Evolutionary conservation across 2,797 vertebrate species (phyloP).

Genomic region (Telmatherina bonti): DNA sequence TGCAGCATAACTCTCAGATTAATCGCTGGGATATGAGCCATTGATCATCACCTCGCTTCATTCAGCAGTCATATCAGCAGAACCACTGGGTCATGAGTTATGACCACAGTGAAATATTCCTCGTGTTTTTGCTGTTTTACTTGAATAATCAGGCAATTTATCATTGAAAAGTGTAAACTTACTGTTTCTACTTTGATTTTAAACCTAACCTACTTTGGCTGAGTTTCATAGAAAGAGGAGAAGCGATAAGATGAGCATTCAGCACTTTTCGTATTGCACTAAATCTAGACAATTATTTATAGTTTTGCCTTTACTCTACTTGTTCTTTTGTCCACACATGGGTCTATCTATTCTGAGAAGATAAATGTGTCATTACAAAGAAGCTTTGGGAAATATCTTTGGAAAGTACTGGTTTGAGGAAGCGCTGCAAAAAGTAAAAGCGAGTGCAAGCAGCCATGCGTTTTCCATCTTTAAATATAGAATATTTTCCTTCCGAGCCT

Average conservation of each 20-base stretch:
- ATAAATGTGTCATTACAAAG: slow-evolving; percentile 33
- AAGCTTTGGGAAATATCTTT: slow-evolving; percentile 32
- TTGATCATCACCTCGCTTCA: slow-evolving; percentile 34
- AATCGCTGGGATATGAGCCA: slow-evolving; percentile 37
- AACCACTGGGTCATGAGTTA: slow-evolving; percentile 29
- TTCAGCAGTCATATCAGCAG: slow-evolving; percentile 33
- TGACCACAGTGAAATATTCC: slow-evolving; percentile 57
- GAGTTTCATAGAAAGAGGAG: slow-evolving; percentile 15
- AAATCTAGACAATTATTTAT: slow-evolving; percentile 63
- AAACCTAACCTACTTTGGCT: slow-evolving; percentile 46
- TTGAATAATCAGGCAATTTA: slow-evolving; percentile 51
- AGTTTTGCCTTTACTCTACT: slow-evolving; percentile 45
- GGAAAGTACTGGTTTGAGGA: slow-evolving; percentile 41
- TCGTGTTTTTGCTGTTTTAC: slow-evolving; percentile 45
- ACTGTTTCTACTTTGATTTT: slow-evolving; percentile 29
- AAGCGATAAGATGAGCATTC: slow-evolving; percentile 53
- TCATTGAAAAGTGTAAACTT: slow-evolving; percentile 37
- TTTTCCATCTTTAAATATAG: slow-evolving; percentile 31
- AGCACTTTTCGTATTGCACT: slow-evolving; percentile 47
- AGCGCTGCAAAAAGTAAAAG: slow-evolving; percentile 27
- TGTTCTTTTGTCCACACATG: slow-evolving; percentile 52
- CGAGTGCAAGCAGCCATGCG: slow-evolving; percentile 14
- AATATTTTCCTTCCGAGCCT: slow-evolving; percentile 12
- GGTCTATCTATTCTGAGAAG: slow-evolving; percentile 31
- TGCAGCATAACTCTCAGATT: slow-evolving; percentile 28